Base-by-base conservation (phyloP, 2,888 invertebrate genomes). In the Clusia tigrina region DNA sequence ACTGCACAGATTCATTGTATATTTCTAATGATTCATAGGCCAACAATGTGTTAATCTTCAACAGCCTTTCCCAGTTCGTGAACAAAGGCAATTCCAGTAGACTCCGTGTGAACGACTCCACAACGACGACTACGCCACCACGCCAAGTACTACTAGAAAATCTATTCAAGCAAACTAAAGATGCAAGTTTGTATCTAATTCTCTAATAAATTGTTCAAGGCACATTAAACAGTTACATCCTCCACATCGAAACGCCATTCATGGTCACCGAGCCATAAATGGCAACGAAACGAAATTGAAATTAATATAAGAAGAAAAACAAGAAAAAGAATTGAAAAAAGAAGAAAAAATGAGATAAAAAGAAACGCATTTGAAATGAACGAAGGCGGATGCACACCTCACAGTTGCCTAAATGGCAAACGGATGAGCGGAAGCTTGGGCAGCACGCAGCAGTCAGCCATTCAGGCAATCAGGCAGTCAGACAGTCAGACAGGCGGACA, bases 251-350 rank as follows among this genome's bases (percentile, higher is more conserved):
- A 72, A 72, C 68, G 71, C 78, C 71, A 72, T 72, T 78, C 78
- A 78, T 78, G 79, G 78, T 78, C 78, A 77, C 74, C 74, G 71
- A 74, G 73, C 79, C 78, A 78, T 77, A 77, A 78, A 79, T 73
- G 79, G 76, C 72, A 71, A 78, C 76, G 74, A 74, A 78, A 77
- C 76, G 77, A 77, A 76, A 77, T 74, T 74, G 76, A 76, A 76
- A 76, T 76, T 76, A 74, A 76, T 69, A 70, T 70, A 77, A 76
- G 71, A 73, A 72, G 72, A 72, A 68, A 62, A 74, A 66, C 69
- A 69, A 64, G 64, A 63, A 60, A 66, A 55, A 70, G 68, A 67
- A 72, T 67, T 65, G 52, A 58, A 54, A 64, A 46, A 53, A 38
- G 54, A 38, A 60, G 54, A 53, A 55, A 54, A 59, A 46, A 20